phyloP scores from a whole-genome alignment of 2,888 invertebrate genomes.

The Rutpela maculata region DNA sequence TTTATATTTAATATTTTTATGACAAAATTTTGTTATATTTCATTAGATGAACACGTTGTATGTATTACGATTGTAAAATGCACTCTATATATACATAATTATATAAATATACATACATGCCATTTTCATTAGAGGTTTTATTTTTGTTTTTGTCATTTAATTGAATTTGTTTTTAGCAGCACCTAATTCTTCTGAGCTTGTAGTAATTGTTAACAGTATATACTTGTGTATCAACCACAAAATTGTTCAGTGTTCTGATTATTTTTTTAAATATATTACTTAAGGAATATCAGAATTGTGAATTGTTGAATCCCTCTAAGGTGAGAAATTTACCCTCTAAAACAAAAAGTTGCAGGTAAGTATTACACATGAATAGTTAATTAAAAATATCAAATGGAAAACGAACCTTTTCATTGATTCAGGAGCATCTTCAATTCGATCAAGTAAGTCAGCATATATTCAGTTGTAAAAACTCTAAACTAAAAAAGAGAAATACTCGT shows the following conservation, averaged over 20 bases:
- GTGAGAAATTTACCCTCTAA: neutral
- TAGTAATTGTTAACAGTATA: slow-evolving; percentile 49
- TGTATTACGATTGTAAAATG: slow-evolving; percentile 74
- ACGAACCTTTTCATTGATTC: too few relatives aligned
- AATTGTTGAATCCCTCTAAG: slow-evolving; percentile 40
- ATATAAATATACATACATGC: slow-evolving; percentile 71
- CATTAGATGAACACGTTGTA: slow-evolving; percentile 70
- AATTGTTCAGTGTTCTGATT: slow-evolving; percentile 54
- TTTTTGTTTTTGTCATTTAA: slow-evolving; percentile 45
- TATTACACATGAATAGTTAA: neutral
- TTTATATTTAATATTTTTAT: slow-evolving; percentile 56
- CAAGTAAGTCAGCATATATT: too few relatives aligned
- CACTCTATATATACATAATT: slow-evolving; percentile 71
- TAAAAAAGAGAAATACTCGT: too few relatives aligned
- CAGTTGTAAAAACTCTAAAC: too few relatives aligned
- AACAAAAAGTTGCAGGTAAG: neutral
- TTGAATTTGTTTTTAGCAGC: slow-evolving; percentile 46
- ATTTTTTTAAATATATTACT: slow-evolving; percentile 54
- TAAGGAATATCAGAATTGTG: slow-evolving; percentile 44
- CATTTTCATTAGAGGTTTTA: slow-evolving; percentile 65
- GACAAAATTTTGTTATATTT: slow-evolving; percentile 64
- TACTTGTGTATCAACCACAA: slow-evolving; percentile 51
- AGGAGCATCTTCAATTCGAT: too few relatives aligned
- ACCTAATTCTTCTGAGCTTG: slow-evolving; percentile 49
- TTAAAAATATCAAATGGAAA: too few relatives aligned